Percentiles rank a stretch among this genome's conserved stretches.
These are phyloP conservation scores for Glaucomys volans DNA, from an alignment of 2,113 vertebrate species.

Conservation along the genomic window DNA sequence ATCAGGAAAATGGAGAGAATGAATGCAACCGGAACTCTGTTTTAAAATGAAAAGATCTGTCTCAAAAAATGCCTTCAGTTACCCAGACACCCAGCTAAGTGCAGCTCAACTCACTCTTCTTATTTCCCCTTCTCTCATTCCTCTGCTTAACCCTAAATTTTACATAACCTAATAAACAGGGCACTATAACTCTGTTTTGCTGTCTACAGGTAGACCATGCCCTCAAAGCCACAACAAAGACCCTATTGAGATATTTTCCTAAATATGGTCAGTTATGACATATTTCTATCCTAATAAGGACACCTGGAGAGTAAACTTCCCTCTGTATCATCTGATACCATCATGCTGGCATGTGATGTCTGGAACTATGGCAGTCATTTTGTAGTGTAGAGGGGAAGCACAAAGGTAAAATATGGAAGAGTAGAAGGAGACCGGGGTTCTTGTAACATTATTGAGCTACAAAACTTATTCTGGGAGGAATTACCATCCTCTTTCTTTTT, in stretches of 20 bases:
- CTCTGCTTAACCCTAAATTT: background rate
- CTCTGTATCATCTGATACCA: background rate
- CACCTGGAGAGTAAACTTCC: background rate
- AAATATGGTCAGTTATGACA: background rate
- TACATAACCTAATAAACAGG: background rate
- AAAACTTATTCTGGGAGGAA: background rate
- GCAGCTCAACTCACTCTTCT: background rate
- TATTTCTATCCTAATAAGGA: background rate
- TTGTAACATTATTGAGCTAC: background rate
- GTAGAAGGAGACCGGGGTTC: background rate
- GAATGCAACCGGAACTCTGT: background rate
- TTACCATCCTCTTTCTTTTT: constrained; percentile 41
- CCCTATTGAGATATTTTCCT: background rate
- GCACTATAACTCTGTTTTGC: background rate
- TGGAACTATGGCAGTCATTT: background rate
- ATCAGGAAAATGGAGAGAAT: background rate
- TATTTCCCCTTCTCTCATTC: background rate
- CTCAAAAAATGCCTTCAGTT: background rate
- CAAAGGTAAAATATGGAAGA: background rate
- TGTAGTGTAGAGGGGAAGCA: background rate
- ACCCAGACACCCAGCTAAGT: background rate
- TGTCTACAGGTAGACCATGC: background rate
- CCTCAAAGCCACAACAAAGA: background rate
- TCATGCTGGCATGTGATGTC: background rate
- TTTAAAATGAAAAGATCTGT: background rate